These are phyloP conservation scores for Sebastolobus alascanus DNA, from an alignment of 2,797 vertebrate genomes.

Conservation along the genomic window DNA sequence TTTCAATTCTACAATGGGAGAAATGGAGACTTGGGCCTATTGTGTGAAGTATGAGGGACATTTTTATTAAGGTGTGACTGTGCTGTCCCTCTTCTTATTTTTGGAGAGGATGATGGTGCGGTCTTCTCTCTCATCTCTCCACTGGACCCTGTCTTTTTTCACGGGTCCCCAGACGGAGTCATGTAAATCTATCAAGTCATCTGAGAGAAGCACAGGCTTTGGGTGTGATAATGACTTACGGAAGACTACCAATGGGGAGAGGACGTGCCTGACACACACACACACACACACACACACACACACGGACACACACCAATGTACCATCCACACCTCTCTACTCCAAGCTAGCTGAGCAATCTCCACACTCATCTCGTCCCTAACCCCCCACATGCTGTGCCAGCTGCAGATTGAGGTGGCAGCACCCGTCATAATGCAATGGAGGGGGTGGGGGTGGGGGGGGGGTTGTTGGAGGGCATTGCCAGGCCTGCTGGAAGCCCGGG, in stretches of 20 bases:
- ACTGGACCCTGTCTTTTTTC: constrained; percentile 67
- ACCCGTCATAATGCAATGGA: constrained; percentile 72
- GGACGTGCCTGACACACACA: constrained; percentile 43
- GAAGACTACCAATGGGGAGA: constrained; percentile 81
- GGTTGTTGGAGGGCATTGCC: constrained; percentile 70
- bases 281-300: constrained; percentile 42
- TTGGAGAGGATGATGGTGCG: constrained; percentile 73
- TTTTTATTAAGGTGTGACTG: constrained; percentile 79
- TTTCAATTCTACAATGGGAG: constrained; percentile 70
- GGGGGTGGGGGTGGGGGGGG: constrained; percentile 33
- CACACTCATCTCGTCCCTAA: constrained; percentile 66
- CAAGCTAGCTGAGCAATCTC: constrained; percentile 70
- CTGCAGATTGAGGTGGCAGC: constrained; percentile 84
- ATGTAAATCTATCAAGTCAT: constrained; percentile 88
- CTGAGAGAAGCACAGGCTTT: constrained; percentile 83
- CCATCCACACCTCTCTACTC: constrained; percentile 69
- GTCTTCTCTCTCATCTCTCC: constrained; percentile 69
- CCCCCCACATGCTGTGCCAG: constrained; percentile 75
- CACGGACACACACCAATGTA: constrained; percentile 26
- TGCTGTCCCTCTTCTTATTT: constrained; percentile 69
- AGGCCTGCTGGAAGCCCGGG: constrained; percentile 79
- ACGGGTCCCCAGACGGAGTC: constrained; percentile 83
- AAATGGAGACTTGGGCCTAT: constrained; percentile 69
- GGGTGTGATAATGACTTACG: constrained; percentile 92
- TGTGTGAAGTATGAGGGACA: constrained; percentile 72